phyloP scores from a whole-genome alignment of 1,140 invertebrate genomes.

The Pachypeltis micranthus region DNA sequence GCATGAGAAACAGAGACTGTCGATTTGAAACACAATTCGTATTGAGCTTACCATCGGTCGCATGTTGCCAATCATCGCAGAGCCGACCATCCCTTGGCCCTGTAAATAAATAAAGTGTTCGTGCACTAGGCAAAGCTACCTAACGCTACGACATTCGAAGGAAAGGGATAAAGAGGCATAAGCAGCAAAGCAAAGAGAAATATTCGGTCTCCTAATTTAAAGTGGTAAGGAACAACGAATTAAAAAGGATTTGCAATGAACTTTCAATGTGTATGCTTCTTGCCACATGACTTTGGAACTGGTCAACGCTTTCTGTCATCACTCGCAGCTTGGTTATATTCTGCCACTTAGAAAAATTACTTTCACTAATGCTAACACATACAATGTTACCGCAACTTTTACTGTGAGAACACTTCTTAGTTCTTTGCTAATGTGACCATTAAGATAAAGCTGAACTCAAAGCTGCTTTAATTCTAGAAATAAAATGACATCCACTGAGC shows the following conservation, averaged over 20 bases:
- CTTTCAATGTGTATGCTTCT: conserved; percentile 4
- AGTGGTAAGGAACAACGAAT: not conserved
- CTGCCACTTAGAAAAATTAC: no score
- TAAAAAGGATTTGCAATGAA: not conserved
- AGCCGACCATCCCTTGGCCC: conserved; percentile 26
- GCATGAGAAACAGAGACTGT: not conserved
- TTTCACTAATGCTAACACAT: no score
- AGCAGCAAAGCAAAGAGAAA: conserved; percentile 4
- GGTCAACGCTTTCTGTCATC: no score
- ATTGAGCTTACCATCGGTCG: conserved; percentile 25
- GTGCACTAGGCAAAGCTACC: conserved; percentile 19
- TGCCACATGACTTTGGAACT: no score
- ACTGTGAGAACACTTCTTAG: no score
- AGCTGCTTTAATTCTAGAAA: no score
- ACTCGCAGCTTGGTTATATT: no score
- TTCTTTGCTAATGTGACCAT: no score
- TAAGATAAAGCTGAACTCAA: no score
- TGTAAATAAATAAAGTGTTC: conserved; percentile 23
- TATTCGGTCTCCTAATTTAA: not conserved
- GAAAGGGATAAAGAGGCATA: not conserved
- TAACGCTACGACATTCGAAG: conserved; percentile 7
- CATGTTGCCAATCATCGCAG: conserved; percentile 20
- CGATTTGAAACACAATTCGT: not conserved
- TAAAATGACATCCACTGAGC: no score
- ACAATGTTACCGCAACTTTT: no score